Conservation (phyloP, 2,797 vertebrate species). For the Sebastes minor region DNA sequence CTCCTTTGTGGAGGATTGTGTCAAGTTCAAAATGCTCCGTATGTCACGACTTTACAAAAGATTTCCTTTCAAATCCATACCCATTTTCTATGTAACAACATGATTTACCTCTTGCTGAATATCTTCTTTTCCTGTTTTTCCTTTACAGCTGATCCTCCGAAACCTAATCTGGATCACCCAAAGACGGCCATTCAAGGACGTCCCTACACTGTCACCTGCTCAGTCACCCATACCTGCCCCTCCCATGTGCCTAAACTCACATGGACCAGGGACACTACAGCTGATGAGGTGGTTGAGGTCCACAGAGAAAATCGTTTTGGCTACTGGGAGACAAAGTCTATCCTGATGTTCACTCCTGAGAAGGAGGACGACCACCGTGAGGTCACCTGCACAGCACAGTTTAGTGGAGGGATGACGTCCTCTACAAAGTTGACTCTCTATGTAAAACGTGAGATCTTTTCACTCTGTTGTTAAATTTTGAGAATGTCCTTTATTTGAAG, state of each 20-base stretch:
- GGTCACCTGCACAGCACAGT: conserved; percentile 54
- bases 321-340: conserved; percentile 61
- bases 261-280: conserved; percentile 35
- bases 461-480: neutral
- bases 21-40: conserved; percentile 34
- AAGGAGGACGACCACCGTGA: conserved; percentile 55
- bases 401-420: neutral
- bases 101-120: neutral
- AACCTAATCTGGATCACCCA: rapidly evolving
- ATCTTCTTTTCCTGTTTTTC: neutral
- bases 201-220: conserved; percentile 56
- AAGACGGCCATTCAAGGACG: conserved; percentile 19
- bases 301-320: conserved; percentile 21
- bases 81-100: neutral
- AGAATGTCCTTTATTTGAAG: neutral
- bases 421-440: neutral
- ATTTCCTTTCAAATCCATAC: neutral
- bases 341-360: conserved; percentile 45
- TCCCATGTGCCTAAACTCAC: conserved; percentile 46
- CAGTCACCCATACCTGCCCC: conserved; percentile 64
- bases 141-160: conserved; percentile 15
- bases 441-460: conserved; percentile 69
- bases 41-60: neutral
- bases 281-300: rapidly evolving
- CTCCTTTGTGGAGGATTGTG: conserved; percentile 63